Percentiles rank a stretch among this genome's conserved stretches.
phyloP scores from a whole-genome alignment of 2,888 invertebrate species.

The Peribatodes rhomboidaria region DNA sequence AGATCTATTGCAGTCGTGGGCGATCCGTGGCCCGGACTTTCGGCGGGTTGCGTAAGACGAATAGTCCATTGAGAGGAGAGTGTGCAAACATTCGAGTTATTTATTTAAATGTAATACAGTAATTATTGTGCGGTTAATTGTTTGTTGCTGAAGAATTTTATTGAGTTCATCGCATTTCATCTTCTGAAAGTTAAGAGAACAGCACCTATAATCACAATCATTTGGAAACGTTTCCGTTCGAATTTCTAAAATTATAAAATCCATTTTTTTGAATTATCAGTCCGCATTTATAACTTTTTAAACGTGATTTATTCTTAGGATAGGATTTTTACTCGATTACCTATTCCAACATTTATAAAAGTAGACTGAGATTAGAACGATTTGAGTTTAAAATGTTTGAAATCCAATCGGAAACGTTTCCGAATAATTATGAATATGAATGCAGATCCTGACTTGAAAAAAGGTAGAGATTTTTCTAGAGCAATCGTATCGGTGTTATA shows the following conservation, averaged over 20 bases:
- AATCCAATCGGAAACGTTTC: no score
- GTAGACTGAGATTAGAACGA: no score
- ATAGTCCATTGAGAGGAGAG: constrained; percentile 41
- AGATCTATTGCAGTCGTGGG: constrained; percentile 44
- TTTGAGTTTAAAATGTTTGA: no score
- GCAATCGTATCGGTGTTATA: background rate
- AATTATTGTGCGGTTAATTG: constrained; percentile 33
- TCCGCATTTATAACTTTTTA: no score
- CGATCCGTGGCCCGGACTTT: constrained; percentile 31
- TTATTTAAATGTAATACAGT: constrained; percentile 42
- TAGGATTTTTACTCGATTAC: no score
- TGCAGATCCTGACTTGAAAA: constrained; percentile 4
- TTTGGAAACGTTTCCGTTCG: no score
- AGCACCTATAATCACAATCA: no score
- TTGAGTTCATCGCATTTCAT: constrained; percentile 30
- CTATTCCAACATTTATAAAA: no score
- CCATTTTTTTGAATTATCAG: no score
- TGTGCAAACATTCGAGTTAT: constrained; percentile 41
- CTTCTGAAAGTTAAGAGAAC: constrained; percentile 24
- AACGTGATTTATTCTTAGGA: no score
- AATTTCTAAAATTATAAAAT: no score
- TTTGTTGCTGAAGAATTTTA: constrained; percentile 30
- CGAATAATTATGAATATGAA: no score
- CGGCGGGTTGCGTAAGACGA: constrained; percentile 45
- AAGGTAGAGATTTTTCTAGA: background rate